phyloP scores from a whole-genome alignment of 2,113 vertebrate species.

The Lepidothrix coronata region DNA sequence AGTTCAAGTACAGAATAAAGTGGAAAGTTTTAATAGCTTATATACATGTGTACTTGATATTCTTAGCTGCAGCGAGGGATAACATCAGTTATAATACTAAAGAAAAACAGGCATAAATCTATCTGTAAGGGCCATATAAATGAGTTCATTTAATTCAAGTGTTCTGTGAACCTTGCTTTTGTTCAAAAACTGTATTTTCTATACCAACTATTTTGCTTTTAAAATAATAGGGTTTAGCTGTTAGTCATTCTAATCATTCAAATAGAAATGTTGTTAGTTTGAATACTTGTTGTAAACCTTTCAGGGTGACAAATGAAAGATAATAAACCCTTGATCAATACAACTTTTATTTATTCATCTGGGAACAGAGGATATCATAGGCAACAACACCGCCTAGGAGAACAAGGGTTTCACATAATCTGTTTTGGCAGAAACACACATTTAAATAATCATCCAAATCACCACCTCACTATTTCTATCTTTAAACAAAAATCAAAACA shows the following conservation, averaged over 20 bases:
- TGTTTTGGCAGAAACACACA: background rate
- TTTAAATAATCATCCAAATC: slow-evolving; percentile 45
- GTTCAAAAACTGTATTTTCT: background rate
- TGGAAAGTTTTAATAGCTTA: background rate
- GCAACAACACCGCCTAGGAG: background rate
- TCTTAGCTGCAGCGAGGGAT: background rate
- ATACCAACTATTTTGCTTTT: background rate
- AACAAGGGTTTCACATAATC: background rate
- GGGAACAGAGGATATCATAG: background rate
- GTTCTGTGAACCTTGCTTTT: background rate
- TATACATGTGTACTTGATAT: background rate
- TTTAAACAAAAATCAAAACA: background rate
- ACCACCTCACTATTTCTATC: background rate
- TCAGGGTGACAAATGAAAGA: slow-evolving; percentile 1
- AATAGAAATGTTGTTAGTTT: background rate
- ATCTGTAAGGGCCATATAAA: background rate
- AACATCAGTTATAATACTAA: background rate
- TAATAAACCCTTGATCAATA: background rate
- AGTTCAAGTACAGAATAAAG: background rate
- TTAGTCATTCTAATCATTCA: background rate
- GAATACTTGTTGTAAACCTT: background rate
- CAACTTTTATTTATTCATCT: slow-evolving; percentile 37
- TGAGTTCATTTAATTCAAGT: background rate
- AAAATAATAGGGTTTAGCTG: background rate
- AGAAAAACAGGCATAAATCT: background rate